phyloP scores from a whole-genome alignment of 2,888 invertebrate species.

The Tribolium freemani region DNA sequence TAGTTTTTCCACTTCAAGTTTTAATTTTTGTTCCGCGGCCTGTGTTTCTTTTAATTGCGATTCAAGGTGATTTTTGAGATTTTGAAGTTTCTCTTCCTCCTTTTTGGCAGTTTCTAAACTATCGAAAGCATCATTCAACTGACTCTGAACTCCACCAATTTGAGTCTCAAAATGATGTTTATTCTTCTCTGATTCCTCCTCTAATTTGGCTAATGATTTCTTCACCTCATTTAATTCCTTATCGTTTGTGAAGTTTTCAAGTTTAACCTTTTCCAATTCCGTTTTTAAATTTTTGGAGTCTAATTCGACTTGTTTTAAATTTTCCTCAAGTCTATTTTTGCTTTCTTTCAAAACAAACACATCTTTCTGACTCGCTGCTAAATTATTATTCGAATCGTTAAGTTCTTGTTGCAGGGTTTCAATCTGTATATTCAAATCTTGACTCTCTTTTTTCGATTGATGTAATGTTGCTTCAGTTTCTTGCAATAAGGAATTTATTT shows the following conservation, averaged over 20 bases:
- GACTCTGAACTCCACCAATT: neutral
- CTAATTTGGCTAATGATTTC: neutral
- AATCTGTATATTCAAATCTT: neutral
- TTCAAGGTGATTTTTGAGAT: neutral
- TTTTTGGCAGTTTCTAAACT: neutral
- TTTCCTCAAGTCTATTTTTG: neutral
- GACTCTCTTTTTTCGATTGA: too few species aligned
- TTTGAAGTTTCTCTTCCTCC: neutral
- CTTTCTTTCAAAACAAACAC: neutral
- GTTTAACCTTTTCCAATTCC: neutral
- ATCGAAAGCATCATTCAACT: neutral
- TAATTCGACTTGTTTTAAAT: neutral
- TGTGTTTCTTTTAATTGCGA: neutral
- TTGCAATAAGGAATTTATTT: neutral
- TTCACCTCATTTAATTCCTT: neutral
- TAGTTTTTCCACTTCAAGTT: neutral
- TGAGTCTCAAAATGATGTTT: neutral
- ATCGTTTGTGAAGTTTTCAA: neutral
- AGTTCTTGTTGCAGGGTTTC: neutral
- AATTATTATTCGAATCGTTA: neutral
- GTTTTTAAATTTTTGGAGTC: neutral
- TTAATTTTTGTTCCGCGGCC: neutral
- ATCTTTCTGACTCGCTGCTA: neutral
- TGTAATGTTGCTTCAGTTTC: neutral
- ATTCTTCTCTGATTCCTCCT: neutral